Conservation (phyloP, 30 jellyfish, hydroid and myxozoan species). For the Aurelia coerulea region DNA sequence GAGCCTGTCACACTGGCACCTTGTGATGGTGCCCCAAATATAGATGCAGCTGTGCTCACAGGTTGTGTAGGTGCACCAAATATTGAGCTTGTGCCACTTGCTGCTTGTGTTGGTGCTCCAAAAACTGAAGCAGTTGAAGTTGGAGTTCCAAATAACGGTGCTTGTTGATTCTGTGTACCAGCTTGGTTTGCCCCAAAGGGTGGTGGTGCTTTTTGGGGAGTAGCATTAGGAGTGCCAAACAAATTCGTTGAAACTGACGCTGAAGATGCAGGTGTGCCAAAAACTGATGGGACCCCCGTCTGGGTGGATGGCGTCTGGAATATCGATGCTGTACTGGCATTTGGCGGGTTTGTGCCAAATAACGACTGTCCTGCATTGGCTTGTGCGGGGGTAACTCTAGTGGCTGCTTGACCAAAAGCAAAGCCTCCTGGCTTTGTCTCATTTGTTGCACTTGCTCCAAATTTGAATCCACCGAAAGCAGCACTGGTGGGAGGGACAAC, state of each 20-base stretch:
- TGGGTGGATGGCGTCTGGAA: slow-evolving; percentile 25
- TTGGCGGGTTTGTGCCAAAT: background rate
- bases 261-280: background rate
- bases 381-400: background rate
- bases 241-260: slow-evolving; percentile 30
- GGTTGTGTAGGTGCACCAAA: slow-evolving; percentile 19
- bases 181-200: slow-evolving; percentile 23
- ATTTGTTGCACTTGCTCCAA: background rate
- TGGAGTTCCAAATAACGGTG: slow-evolving; percentile 22
- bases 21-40: slow-evolving; percentile 57
- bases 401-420: slow-evolving; percentile 13
- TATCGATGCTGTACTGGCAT: background rate
- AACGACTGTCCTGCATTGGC: background rate
- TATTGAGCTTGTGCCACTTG: background rate
- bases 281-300: background rate
- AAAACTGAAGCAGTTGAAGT: slow-evolving; percentile 23
- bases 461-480: slow-evolving; percentile 1
- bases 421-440: slow-evolving; percentile 38
- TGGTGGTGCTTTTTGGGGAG: background rate
- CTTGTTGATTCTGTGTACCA: slow-evolving; percentile 1
- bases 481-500: background rate
- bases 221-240: slow-evolving; percentile 26
- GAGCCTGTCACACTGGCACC: slow-evolving; percentile 2
- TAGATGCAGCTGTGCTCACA: slow-evolving; percentile 13
- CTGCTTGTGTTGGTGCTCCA: slow-evolving; percentile 29